Percentiles rank a stretch among this genome's conserved stretches.
Conservation (phyloP, 2,888 invertebrate genomes). For the Cataglyphis albicans region DNA sequence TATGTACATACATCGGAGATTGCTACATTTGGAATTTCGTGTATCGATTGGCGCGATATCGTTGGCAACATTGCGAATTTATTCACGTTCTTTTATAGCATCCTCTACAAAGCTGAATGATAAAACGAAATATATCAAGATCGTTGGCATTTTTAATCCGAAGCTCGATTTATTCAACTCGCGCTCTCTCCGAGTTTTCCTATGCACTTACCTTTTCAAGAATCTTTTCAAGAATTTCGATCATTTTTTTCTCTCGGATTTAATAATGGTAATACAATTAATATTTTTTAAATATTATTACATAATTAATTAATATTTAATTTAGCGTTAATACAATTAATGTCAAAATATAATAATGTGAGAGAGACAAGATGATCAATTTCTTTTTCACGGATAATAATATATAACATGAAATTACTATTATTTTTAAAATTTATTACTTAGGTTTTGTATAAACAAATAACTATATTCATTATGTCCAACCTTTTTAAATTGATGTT, state of each 20-base stretch:
- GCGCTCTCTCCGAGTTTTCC: not conserved
- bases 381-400: not conserved
- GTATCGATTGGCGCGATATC: conserved; percentile 16
- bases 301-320: too few species aligned
- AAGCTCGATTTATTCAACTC: not conserved
- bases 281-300: not conserved
- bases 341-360: not conserved
- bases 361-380: not conserved
- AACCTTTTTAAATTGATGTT: not conserved
- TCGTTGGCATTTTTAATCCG: not conserved
- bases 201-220: too few species aligned
- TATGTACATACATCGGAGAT: not conserved
- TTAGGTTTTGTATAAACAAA: not conserved
- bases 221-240: not conserved
- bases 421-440: not conserved
- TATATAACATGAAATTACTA: not conserved
- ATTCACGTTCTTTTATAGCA: not conserved
- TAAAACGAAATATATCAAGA: not conserved
- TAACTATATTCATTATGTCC: not conserved
- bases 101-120: not conserved
- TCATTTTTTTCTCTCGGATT: not conserved
- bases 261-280: not conserved
- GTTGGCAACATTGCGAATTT: not conserved
- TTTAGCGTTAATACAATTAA: too few species aligned
- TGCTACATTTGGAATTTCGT: conserved; percentile 14